Base-by-base conservation (phyloP, 2,797 vertebrate species). In the Phoxinus dragarum region DNA sequence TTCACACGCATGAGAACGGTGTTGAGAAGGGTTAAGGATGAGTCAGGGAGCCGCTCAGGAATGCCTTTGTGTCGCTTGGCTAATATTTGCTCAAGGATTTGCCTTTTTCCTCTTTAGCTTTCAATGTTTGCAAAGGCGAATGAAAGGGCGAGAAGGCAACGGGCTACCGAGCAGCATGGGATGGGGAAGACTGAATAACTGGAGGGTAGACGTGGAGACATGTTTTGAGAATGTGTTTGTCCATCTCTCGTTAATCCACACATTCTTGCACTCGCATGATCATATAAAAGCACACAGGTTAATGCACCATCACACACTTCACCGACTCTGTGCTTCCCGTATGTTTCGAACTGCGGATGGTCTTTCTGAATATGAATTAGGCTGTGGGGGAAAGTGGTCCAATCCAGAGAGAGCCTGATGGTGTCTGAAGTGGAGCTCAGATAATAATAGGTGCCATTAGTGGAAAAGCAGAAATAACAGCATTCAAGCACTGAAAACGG, bases 11-110 rank as follows among this genome's bases (percentile, higher is more conserved):
- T 82, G 52, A 49, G 76, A 47, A 19, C 72, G 19, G 56, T 27
- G 68, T 44, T 23, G 11, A 42, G 73, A 76, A 54, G 84, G 77
- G 84, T 74, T 71, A 80, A 61, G 54, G 90, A 88, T 86, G 54
- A 90, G 90, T 92, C 92, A 93, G 89, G 82, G 89, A 92, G 87
- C 88, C 88, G 83, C 90, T 93, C 92, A 93, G 95, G 95, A 95
- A 96, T 95, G 92, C 90, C 88, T 95, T 95, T 96, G 95, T 95
- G 91, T 90, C 38, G 84, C 66, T 86, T 4, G 87, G 92, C 94
- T 92, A 96, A 96, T 95, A 95, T 96, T 96, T 95, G 93, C 91
- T 88, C 84, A 91, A 79, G 90, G 94, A 93, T 94, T 95, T 87
- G 93, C 88, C 89, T 90, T 89, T 92, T 91, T 92, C 90, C 89